Conservation (phyloP, 2,888 invertebrate genomes). For the Endotricha flammealis region DNA sequence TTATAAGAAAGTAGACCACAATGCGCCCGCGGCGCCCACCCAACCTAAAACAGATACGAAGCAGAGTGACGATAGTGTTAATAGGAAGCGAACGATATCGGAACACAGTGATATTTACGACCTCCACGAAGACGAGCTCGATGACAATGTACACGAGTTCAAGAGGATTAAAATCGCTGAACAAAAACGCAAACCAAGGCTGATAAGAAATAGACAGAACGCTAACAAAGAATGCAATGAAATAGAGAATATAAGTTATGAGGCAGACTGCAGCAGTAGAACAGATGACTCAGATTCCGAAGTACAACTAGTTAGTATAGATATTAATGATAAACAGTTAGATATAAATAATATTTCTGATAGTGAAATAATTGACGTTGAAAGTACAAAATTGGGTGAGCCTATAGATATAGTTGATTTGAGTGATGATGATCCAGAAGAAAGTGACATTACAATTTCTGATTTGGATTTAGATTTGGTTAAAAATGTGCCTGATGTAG, state of each 20-base stretch:
- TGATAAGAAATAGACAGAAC: slow-evolving; percentile 50
- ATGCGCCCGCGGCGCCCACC: slow-evolving; percentile 28
- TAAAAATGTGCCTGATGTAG: slow-evolving; percentile 65
- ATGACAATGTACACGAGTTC: slow-evolving; percentile 62
- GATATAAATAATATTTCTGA: slow-evolving; percentile 40
- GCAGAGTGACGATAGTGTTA: slow-evolving; percentile 32
- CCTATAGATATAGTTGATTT: slow-evolving; percentile 58
- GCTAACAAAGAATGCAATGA: slow-evolving; percentile 27
- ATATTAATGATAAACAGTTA: slow-evolving; percentile 33
- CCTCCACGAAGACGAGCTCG: slow-evolving; percentile 53
- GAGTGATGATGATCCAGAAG: slow-evolving; percentile 57
- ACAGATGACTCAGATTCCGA: slow-evolving; percentile 58
- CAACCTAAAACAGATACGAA: slow-evolving; percentile 40
- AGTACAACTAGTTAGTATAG: slow-evolving; percentile 61
- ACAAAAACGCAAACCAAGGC: slow-evolving; percentile 50
- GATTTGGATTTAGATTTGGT: slow-evolving; percentile 48
- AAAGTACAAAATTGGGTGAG: slow-evolving; percentile 39
- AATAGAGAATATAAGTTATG: slow-evolving; percentile 35
- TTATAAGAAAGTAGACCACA: slow-evolving; percentile 58
- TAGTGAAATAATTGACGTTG: slow-evolving; percentile 54
- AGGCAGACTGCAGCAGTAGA: slow-evolving; percentile 26
- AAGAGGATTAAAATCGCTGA: slow-evolving; percentile 58
- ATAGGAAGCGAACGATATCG: slow-evolving; percentile 59
- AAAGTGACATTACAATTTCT: slow-evolving; percentile 38
- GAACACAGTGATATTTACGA: slow-evolving; percentile 58